A percentile compares a stretch with the other conserved stretches of the same genome.
Conservation (phyloP, 2,113 vertebrate species). For the Phrynocephalus versicolor region DNA sequence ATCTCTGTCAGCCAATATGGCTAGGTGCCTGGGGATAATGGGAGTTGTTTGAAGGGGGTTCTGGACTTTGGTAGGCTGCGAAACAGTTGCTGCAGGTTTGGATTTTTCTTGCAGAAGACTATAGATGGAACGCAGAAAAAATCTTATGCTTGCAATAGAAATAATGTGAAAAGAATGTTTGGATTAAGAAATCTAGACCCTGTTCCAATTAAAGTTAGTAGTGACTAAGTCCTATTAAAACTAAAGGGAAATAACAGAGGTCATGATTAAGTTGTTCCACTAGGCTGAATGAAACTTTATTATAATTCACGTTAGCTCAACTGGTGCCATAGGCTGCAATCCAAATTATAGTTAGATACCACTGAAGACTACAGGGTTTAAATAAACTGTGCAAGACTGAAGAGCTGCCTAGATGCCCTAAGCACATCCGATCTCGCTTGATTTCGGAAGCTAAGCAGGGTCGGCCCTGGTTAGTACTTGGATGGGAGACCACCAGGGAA, state of each 20-base stretch:
- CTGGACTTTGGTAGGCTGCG: background rate
- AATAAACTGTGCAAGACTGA: background rate
- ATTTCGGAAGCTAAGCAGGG: no score
- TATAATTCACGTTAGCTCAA: background rate
- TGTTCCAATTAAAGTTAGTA: conserved; percentile 22
- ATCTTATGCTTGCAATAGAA: background rate
- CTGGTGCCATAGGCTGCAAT: background rate
- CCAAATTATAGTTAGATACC: background rate
- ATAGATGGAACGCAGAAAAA: background rate
- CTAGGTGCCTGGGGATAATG: background rate
- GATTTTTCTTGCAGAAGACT: conserved; percentile 13
- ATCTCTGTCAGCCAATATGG: background rate
- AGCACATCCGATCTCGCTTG: no score
- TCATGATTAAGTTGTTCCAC: background rate
- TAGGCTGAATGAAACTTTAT: background rate
- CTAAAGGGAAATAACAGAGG: background rate
- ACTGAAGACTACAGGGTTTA: background rate
- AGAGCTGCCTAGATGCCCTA: no score
- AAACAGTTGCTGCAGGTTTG: conserved; percentile 50
- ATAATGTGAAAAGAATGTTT: background rate
- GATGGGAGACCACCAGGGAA: no score
- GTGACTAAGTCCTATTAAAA: background rate
- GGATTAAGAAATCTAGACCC: background rate
- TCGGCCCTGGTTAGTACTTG: no score
- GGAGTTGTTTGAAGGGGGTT: background rate